Base-by-base conservation (phyloP, 2,797 vertebrate species). In the Melanotaenia maccullochi region DNA sequence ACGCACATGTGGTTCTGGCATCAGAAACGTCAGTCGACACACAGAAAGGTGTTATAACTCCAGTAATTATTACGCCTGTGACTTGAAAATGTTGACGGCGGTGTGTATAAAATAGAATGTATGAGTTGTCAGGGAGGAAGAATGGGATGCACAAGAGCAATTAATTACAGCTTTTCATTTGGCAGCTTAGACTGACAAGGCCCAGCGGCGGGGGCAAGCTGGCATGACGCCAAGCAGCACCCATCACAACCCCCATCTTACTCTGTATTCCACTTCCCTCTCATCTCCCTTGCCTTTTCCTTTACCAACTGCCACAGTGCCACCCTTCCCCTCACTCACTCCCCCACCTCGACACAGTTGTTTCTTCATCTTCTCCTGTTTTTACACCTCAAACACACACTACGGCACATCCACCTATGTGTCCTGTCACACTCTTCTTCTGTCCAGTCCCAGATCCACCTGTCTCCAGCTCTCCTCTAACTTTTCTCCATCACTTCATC, bases 91-190 rank as follows among this genome's bases (percentile, higher is more conserved):
- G 96, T 95, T 95, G 96, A 94, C 94, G 89, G 94, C 92, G 79
- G 93, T 94, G 95, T 95, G 93, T 94, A 93, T 94, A 94, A 95
- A 95, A 95, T 94, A 95, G 89, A 94, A 94, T 91, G 93, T 94
- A 93, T 87, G 94, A 92, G 91, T 93, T 94, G 94, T 94, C 94
- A 89, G 82, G 71, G 77, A 67, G 88, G 78, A 91, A 94, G 94
- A 95, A 94, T 92, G 91, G 94, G 93, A 94, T 94, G 94, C 78
- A 88, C 94, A 93, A 89, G 93, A 96, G 95, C 95, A 95, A 95
- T 96, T 97, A 96, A 96, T 96, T 96, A 96, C 92, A 94, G 95
- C 94, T 94, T 96, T 96, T 96, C 93, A 95, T 97, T 96, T 94
- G 90, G 90, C 84, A 88, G 88, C 91, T 85, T 78, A 86, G 86